Base-by-base conservation (phyloP, 2,888 invertebrate species). In the Phengaris alcon region DNA sequence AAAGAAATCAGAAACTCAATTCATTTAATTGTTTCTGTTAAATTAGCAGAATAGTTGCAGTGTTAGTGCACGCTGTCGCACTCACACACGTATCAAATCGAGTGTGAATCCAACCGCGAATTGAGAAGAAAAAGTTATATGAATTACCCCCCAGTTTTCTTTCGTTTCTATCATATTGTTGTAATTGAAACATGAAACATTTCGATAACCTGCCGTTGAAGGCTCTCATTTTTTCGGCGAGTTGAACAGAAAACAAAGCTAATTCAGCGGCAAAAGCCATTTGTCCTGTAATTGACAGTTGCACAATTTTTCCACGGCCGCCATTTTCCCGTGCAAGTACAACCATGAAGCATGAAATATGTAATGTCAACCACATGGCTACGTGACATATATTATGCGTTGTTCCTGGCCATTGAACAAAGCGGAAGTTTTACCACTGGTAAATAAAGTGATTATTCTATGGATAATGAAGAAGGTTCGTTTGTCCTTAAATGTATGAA, bases 301-400 rank as follows among this genome's bases (percentile, higher is more conserved):
- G 86, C 81, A 82, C 86, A 88, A 87, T 86, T 85, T 85, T 87
- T 87, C 84, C 84, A 64, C 13, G 84, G 84, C 84, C 80, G 79
- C 81, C 82, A 75, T 70, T 22, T 35, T 10, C 35, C 76, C 69
- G 76, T 77, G 77, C 75, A 76, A 22, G 22, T 46, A 81, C 85
- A 85, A 64, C 85, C 84, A 84, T 84, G 80, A 80, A 64, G 85
- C 84, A 84, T 85, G 80, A 80, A 85, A 86, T 84, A 82, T 79
- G 69, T 68, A 75, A 75, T 75, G 75, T 75, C 75, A 75, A 69
- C 69, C 69, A 48, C 75, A 75, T 54, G 69, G 55, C 10, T 72
- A 72, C 72, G 72, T 72, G 72, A 72, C 72, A 52, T 54, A 72
- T 22, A 72, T 35, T 72, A 64, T 64, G 64, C 44, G 35, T 64